These are phyloP conservation scores for Diceros bicornis DNA, from an alignment of 2,797 vertebrate species.

Conservation along the genomic window DNA sequence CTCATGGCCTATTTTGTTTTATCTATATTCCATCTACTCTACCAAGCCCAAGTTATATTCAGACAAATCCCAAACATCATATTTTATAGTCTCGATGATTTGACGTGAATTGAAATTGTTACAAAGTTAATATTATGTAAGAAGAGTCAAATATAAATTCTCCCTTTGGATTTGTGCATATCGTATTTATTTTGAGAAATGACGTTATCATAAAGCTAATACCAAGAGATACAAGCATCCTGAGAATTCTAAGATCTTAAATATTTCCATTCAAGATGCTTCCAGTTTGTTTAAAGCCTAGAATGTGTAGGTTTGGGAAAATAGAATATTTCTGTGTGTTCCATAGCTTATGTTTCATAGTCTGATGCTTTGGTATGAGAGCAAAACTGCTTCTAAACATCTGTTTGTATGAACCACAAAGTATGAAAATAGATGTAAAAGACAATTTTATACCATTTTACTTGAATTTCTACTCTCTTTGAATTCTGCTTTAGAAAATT, in stretches of 20 bases:
- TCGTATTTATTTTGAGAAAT: conserved; percentile 42
- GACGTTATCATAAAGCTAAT: background rate
- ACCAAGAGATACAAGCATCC: background rate
- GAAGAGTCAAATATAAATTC: conserved; percentile 21
- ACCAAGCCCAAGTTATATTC: background rate
- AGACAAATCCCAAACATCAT: background rate
- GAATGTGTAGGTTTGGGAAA: background rate
- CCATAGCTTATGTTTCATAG: background rate
- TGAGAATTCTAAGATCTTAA: background rate
- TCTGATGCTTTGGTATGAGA: background rate
- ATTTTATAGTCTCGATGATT: conserved; percentile 17
- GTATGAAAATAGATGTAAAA: background rate
- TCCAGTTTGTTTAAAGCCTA: background rate
- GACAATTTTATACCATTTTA: background rate
- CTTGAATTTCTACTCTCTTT: background rate
- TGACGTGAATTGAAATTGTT: conserved; percentile 39
- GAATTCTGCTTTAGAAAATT: conserved; percentile 41
- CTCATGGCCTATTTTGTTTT: background rate
- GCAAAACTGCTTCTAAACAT: background rate
- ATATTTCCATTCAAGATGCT: conserved; percentile 14
- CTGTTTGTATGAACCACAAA: background rate
- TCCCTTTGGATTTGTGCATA: background rate
- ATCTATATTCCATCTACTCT: background rate
- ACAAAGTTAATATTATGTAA: background rate
- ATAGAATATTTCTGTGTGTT: background rate